These are phyloP conservation scores for Ophion slaviceki DNA, from an alignment of 2,888 invertebrate species.

Conservation along the genomic window DNA sequence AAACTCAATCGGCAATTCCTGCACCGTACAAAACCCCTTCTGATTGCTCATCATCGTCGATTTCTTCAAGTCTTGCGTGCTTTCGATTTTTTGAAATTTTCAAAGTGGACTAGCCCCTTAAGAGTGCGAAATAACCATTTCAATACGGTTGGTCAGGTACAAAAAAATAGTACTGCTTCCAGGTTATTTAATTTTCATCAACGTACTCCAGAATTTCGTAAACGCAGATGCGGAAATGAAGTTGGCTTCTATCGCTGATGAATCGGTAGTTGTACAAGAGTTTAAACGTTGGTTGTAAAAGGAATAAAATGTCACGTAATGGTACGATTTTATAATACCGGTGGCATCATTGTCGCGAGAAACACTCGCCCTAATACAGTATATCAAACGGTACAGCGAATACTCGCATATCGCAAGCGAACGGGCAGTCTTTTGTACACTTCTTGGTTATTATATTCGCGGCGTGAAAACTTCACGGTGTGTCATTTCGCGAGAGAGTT, in stretches of 20 bases:
- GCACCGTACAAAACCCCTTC: too few relatives aligned
- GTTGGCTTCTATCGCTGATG: background rate
- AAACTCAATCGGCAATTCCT: too few relatives aligned
- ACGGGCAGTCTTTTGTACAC: slow-evolving; percentile 18
- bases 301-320: slow-evolving; percentile 50
- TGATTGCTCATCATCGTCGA: too few relatives aligned
- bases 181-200: background rate
- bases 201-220: background rate
- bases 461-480: slow-evolving; percentile 46
- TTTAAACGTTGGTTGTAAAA: slow-evolving; percentile 5
- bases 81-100: too few relatives aligned
- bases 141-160: background rate
- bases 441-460: slow-evolving; percentile 33
- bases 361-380: slow-evolving; percentile 35
- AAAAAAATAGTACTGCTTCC: background rate
- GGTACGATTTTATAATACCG: slow-evolving; percentile 53
- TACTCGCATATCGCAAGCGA: slow-evolving; percentile 13
- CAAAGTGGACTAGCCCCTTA: too few relatives aligned
- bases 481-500: slow-evolving; percentile 21
- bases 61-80: too few relatives aligned
- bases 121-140: background rate
- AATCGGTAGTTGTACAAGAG: background rate
- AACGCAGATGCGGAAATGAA: background rate
- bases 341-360: slow-evolving; percentile 31
- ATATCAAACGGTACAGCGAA: slow-evolving; percentile 29